phyloP scores from a whole-genome alignment of 2,888 invertebrate genomes.

The Rambutsinella grinnellia region DNA sequence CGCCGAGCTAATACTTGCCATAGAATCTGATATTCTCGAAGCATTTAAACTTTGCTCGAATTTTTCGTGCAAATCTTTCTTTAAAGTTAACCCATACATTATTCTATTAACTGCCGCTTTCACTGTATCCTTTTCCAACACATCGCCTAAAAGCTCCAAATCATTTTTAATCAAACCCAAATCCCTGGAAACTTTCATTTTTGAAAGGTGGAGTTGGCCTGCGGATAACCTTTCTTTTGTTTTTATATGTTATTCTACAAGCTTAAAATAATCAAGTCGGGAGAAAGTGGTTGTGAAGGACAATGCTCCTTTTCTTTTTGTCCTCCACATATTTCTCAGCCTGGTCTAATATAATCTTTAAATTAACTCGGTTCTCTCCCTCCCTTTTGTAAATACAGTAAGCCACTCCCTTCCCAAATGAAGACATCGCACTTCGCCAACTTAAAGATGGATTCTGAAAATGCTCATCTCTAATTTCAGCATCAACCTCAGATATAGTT shows the following conservation, averaged over 20 bases:
- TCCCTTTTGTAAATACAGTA: not conserved
- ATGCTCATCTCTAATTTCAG: not conserved
- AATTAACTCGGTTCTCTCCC: not conserved
- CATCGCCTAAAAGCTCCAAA: not conserved
- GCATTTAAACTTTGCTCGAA: slow-evolving; percentile 14
- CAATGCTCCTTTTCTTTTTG: not conserved
- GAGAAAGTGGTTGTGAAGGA: not conserved
- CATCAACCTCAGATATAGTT: not conserved
- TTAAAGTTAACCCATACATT: slow-evolving; percentile 3
- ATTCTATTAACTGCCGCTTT: not conserved
- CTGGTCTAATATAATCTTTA: not conserved
- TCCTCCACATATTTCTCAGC: not conserved
- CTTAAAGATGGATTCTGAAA: not conserved
- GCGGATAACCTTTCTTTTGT: not conserved
- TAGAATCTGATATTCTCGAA: not conserved
- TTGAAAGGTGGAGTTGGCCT: not conserved
- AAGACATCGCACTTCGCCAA: not conserved
- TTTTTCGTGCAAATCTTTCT: not conserved
- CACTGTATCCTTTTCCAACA: not conserved
- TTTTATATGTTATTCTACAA: not conserved
- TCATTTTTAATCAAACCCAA: not conserved
- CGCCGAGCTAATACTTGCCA: slow-evolving; percentile 9
- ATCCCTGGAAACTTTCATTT: not conserved
- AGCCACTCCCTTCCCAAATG: not conserved
- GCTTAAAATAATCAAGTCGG: not conserved